phyloP scores from a whole-genome alignment of 2,113 vertebrate genomes.

The Brachirus orientalis region DNA sequence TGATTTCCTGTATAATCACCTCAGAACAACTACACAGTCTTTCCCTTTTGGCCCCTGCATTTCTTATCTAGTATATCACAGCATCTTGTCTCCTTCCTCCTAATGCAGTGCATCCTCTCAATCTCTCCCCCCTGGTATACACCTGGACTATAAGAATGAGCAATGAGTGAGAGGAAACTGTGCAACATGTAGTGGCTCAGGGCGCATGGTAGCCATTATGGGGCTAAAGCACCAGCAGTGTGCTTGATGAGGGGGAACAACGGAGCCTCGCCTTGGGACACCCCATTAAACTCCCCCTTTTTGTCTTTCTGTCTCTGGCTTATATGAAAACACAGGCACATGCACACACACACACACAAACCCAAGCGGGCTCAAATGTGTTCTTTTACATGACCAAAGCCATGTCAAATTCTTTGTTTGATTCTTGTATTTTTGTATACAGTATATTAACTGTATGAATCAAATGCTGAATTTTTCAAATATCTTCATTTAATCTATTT shows the following conservation, averaged over 20 bases:
- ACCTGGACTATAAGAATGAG: conserved; percentile 73
- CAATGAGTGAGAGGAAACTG: conserved; percentile 72
- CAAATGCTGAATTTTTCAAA: too few relatives aligned
- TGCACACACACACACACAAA: conserved; percentile 13
- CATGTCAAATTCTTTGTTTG: too few relatives aligned
- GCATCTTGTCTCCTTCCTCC: conserved; percentile 34
- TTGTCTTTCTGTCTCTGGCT: conserved; percentile 73
- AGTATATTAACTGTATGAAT: too few relatives aligned
- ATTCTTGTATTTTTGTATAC: too few relatives aligned
- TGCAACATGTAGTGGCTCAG: conserved; percentile 57
- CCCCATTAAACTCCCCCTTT: conserved; percentile 75
- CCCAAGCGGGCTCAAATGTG: conserved; percentile 28
- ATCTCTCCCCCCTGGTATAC: conserved; percentile 36
- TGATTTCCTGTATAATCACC: conserved; percentile 50
- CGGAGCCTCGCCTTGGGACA: conserved; percentile 73
- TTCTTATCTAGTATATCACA: conserved; percentile 13
- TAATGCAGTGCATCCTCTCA: conserved; percentile 60
- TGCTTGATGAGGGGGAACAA: conserved; percentile 80
- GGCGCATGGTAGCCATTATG: conserved; percentile 72
- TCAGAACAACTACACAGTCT: conserved; percentile 17
- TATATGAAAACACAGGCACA: conserved; percentile 27
- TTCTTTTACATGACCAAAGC: conserved; percentile 55
- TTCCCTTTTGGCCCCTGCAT: conserved; percentile 3
- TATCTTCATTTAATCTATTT: too few relatives aligned
- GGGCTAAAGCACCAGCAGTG: conserved; percentile 74